Percentiles rank a stretch among this genome's conserved stretches.
Conservation (phyloP, 2,888 invertebrate species). For the Orthosia incerta region DNA sequence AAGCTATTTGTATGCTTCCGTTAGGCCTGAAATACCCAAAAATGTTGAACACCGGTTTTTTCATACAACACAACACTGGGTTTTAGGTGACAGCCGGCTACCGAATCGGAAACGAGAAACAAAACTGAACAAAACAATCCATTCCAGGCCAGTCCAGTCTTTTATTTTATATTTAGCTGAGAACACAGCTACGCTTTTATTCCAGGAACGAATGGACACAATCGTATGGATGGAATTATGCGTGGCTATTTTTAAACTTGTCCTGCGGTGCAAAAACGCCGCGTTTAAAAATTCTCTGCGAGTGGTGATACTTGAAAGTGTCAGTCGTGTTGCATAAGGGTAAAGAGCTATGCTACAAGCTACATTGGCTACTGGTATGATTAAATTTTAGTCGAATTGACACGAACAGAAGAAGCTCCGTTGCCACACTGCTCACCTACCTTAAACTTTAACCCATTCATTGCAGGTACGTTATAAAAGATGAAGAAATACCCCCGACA, state of each 20-base stretch:
- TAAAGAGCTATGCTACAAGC: not conserved
- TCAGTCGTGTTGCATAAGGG: not conserved
- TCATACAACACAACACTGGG: constrained; percentile 14
- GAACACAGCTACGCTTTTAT: constrained; percentile 53
- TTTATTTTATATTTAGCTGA: constrained; percentile 53
- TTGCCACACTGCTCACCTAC: not conserved
- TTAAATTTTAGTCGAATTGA: too few species aligned
- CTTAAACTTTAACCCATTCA: too few species aligned
- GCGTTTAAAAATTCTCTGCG: not conserved
- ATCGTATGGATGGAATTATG: constrained; percentile 35
- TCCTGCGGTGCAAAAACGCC: not conserved
- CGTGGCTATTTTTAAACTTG: constrained; percentile 11
- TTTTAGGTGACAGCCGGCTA: constrained; percentile 47
- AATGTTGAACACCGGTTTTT: constrained; percentile 1
- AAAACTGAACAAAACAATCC: constrained; percentile 41
- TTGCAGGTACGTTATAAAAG: too few species aligned
- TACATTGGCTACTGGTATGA: too few species aligned
- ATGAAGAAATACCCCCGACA: too few species aligned
- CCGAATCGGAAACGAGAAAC: constrained; percentile 18
- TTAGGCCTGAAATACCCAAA: not conserved
- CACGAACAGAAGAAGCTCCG: not conserved
- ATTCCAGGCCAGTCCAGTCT: constrained; percentile 15
- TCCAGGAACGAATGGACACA: constrained; percentile 19
- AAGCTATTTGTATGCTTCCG: too few species aligned
- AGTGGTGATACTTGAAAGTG: not conserved